A percentile compares a stretch with the other conserved stretches of the same genome.
These are phyloP conservation scores for Sipha maydis DNA, from an alignment of 2,888 invertebrate genomes.

Conservation along the genomic window DNA sequence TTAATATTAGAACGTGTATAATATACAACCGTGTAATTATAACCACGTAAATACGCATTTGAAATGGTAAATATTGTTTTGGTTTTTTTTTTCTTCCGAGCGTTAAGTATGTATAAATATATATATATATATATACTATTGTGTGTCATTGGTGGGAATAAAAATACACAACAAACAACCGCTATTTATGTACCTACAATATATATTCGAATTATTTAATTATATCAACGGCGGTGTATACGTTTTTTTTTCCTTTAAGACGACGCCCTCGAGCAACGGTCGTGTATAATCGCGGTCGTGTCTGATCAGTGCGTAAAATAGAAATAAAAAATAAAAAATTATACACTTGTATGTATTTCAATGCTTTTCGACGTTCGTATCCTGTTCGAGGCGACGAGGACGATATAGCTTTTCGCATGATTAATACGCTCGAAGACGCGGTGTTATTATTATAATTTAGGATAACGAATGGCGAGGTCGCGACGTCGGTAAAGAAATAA, in stretches of 20 bases:
- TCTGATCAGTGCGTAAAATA: slow-evolving; percentile 3
- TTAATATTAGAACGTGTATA: neutral
- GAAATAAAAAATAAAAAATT: neutral
- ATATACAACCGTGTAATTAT: slow-evolving; percentile 40
- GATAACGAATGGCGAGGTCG: too few species aligned
- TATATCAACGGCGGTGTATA: neutral
- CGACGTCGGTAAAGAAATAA: too few species aligned
- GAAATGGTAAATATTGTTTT: slow-evolving; percentile 8
- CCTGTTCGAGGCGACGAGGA: slow-evolving; percentile 15
- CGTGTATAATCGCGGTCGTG: slow-evolving; percentile 9
- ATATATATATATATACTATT: neutral
- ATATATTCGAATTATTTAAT: slow-evolving; percentile 46
- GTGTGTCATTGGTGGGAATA: slow-evolving; percentile 42
- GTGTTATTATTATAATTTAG: too few species aligned
- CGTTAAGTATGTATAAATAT: neutral
- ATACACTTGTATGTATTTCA: neutral
- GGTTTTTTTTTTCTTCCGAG: neutral
- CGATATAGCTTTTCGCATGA: neutral
- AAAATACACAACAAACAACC: slow-evolving; percentile 25
- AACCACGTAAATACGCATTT: slow-evolving; percentile 31
- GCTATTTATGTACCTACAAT: neutral
- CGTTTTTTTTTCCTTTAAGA: slow-evolving; percentile 11
- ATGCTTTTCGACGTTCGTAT: slow-evolving; percentile 25
- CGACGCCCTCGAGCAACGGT: slow-evolving; percentile 46
- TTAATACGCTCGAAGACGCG: neutral